Evolutionary conservation across 2,888 invertebrate species (phyloP), one percentile per base, ranked within the genome.

Genomic region (Calliphora vomitoria): DNA sequence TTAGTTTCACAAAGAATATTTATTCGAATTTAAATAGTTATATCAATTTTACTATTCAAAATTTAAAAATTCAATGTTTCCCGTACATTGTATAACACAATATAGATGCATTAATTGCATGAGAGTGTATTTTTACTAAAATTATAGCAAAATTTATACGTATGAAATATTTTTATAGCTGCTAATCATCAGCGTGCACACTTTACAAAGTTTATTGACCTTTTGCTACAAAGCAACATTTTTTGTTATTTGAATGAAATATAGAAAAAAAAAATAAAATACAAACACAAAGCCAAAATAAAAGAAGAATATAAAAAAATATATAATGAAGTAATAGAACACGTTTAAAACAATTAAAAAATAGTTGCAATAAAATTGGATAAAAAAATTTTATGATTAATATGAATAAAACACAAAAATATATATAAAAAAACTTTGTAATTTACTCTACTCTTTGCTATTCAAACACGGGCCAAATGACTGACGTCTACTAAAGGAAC

Each of bases 321-420:
- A 25, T 25, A 31, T 18, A 68, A 78, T 31, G 31, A 60, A 38
- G 69, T 31, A 69, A 69, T 60, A 60, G 35, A 81, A 64, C 35
- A 72, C 71, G 41, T 71, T 53, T 38, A 10, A 74, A 74, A n/a
- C 53, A 50, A 62, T 53, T 53, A 35, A 71, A 60, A 47, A 62
- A 18, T 55, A 18, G 15, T 31, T 25, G 58, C 15, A 71, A 68
- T 41, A 31, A 31, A 68, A 41, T 66, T 68, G 18, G 6, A 53
- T 41, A 64, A 38, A 53, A n/a, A 20, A 8, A 64, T 41, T 76
- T 62, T 53, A 44, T 68, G 66, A 79, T 53, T 79, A 68, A 44
- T 44, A 18, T 64, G 11, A 66, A 66, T 68, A 35, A 53, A 55
- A 55, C 15, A 11, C 5, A 47, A n/a, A 50, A 6, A 38, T 31